Base-by-base conservation (phyloP, 2,888 invertebrate species). In the Cantharis rufa region DNA sequence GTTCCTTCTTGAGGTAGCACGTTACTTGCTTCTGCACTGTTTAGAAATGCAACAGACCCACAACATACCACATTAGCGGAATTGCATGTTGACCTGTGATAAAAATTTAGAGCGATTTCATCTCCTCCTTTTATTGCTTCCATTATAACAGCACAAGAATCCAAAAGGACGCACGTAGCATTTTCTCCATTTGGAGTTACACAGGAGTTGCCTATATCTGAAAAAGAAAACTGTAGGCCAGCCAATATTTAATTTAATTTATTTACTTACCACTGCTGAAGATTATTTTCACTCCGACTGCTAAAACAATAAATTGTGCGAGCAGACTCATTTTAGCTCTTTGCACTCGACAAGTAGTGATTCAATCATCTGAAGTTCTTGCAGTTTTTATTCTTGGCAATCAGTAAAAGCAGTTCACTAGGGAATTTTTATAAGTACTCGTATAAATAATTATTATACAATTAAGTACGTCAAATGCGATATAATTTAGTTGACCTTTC, bases 1-100 rank as follows among this genome's bases (percentile, higher is more conserved):
- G 27, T 71, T 10, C 10, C 69, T 70, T 63, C 62, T 10, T 75
- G 62, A 3, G 79, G 74, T 15, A 79, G 21, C n/a, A 76, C 16
- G 5, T 32, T 69, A 24, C 32, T 71, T 15, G n/a, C 2, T 18
- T 62, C 10, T 21, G 15, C 3, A 15, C 15, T 7, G 27, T 78
- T 82, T 27, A 21, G 10, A 18, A 18, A 32, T 13, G 2, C 63
- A 18, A 18, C 11, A 11, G 18, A 63, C 4, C 63, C 63, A 5
- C 63, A 63, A 16, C 63, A 63, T 7, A 63, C 63, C 16, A 63
- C 1, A 63, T 63, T 11, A 18, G 11, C 13, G 11, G 63, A 13
- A 10, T 5, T 10, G 7, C 63, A 63, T 5, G 11, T 18, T 63
- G 63, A 63, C 3, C 18, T 16, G 5, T 7, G 10, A 11, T 63